Evolutionary conservation across 2,797 vertebrate species (phyloP).

Genomic region (Alca torda): DNA sequence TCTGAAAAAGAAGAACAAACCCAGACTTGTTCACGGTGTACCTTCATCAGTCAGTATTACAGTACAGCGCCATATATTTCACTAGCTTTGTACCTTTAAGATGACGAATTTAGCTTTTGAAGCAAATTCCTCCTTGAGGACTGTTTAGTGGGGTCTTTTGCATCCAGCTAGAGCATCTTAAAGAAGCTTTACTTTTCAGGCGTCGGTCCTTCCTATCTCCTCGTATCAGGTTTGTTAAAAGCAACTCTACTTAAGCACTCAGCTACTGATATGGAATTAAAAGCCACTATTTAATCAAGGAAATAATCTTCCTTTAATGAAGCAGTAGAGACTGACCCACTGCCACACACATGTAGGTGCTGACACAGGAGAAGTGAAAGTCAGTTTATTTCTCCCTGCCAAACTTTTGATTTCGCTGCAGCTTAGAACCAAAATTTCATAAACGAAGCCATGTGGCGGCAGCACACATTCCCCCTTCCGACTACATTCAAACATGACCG

Average conservation of each 20-base stretch:
- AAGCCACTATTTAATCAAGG: neutral
- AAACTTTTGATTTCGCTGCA: neutral
- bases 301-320: neutral
- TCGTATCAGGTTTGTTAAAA: neutral
- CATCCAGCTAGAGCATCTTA: neutral
- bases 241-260: neutral
- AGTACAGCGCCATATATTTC: neutral
- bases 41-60: neutral
- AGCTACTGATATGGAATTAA: neutral
- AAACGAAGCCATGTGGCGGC: neutral
- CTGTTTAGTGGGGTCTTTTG: neutral
- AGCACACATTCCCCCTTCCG: neutral
- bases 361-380: neutral
- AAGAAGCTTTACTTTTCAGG: neutral
- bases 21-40: neutral
- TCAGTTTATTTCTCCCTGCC: neutral
- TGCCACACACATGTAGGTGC: fast-evolving
- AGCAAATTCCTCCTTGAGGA: neutral
- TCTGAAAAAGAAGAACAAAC: neutral
- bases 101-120: neutral
- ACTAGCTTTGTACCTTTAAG: neutral
- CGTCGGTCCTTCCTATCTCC: neutral
- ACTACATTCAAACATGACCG: neutral
- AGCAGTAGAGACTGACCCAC: neutral
- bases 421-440: neutral